Conservation (phyloP, 2,888 invertebrate genomes). For the Trissolcus brochymenae region DNA sequence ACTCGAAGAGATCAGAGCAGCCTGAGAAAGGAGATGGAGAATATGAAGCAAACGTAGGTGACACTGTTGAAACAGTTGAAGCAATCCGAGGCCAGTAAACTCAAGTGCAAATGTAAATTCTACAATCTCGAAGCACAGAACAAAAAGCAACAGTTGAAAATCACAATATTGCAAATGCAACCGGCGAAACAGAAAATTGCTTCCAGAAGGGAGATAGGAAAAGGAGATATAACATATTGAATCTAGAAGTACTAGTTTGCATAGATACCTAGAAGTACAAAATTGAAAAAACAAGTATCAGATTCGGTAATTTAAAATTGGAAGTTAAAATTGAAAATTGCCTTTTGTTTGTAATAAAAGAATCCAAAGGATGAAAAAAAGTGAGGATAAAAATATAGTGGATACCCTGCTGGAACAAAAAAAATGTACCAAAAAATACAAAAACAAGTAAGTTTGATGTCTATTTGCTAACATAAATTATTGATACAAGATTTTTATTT, state of each 20-base stretch:
- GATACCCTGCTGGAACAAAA: not conserved
- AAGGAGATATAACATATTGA: constrained; percentile 87
- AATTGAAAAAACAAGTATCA: not conserved
- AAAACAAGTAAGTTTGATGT: not conserved
- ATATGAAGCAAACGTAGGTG: constrained; percentile 89
- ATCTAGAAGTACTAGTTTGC: too few relatives aligned
- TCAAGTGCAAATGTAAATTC: constrained; percentile 86
- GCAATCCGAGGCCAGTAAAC: constrained; percentile 89
- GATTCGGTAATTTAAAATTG: not conserved
- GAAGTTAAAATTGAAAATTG: not conserved
- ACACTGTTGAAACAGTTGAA: constrained; percentile 89
- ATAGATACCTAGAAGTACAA: too few relatives aligned
- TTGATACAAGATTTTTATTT: not conserved
- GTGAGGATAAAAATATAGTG: not conserved
- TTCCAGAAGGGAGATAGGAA: constrained; percentile 91
- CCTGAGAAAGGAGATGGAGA: constrained; percentile 84
- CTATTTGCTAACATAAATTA: not conserved
- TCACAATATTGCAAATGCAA: constrained; percentile 86
- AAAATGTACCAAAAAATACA: not conserved
- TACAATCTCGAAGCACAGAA: constrained; percentile 90
- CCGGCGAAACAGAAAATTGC: constrained; percentile 90
- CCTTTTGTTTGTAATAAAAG: too few relatives aligned
- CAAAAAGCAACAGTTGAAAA: constrained; percentile 87
- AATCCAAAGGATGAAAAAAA: too few relatives aligned
- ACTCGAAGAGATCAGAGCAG: constrained; percentile 82